phyloP scores from a whole-genome alignment of 2,888 invertebrate species.

The Allygus modestus region DNA sequence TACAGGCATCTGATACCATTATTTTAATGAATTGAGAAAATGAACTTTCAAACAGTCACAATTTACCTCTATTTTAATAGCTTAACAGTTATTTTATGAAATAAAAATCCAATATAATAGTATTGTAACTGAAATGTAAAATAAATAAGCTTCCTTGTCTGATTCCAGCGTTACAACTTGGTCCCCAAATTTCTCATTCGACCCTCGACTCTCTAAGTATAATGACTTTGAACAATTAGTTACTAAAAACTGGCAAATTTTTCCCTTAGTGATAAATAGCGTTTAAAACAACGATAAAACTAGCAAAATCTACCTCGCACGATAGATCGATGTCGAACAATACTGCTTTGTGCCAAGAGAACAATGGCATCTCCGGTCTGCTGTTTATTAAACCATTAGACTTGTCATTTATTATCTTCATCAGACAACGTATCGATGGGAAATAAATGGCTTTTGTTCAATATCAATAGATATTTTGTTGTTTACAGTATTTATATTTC shows the following conservation, averaged over 20 bases:
- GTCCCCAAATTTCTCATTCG: too few relatives aligned
- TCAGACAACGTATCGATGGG: neutral
- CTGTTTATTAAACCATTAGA: slow-evolving; percentile 3
- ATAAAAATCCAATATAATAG: too few relatives aligned
- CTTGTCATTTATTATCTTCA: neutral
- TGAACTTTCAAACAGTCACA: too few relatives aligned
- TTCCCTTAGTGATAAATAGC: neutral
- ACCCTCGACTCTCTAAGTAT: too few relatives aligned
- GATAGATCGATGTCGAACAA: neutral
- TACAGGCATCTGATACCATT: too few relatives aligned
- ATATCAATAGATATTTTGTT: neutral
- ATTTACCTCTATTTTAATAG: too few relatives aligned
- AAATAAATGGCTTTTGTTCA: neutral
- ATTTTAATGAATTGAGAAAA: too few relatives aligned
- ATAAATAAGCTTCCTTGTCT: too few relatives aligned
- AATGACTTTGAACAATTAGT: too few relatives aligned
- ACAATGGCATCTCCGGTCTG: neutral
- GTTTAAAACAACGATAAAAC: neutral
- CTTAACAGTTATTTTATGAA: too few relatives aligned
- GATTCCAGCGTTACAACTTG: too few relatives aligned
- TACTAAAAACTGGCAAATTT: neutral
- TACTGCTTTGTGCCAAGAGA: neutral
- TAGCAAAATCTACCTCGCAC: neutral
- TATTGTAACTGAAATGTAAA: too few relatives aligned
- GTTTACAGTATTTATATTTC: neutral